Evolutionary conservation across 2,888 invertebrate species (phyloP).

Genomic region (Dasypogon diadema): DNA sequence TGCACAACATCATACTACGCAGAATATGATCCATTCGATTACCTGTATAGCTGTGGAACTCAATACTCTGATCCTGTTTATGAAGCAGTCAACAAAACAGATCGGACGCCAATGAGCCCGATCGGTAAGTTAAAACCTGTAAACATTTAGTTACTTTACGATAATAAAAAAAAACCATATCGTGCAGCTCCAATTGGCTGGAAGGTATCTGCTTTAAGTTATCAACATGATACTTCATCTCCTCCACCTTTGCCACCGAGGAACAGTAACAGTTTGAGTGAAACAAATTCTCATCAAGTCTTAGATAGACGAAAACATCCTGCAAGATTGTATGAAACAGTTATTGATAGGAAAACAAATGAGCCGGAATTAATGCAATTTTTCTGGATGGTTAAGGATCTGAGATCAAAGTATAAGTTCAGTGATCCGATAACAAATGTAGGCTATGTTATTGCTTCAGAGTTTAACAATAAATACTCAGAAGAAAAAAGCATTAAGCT

Average conservation of each 20-base stretch:
- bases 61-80: conserved; percentile 79
- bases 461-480: conserved; percentile 83
- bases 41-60: conserved; percentile 75
- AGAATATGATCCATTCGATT: conserved; percentile 84
- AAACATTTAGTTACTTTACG: background rate
- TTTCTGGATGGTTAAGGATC: conserved; percentile 83
- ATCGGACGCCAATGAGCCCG: conserved; percentile 70
- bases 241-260: conserved; percentile 74
- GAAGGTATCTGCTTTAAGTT: conserved; percentile 59
- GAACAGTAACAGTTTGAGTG: conserved; percentile 63
- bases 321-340: conserved; percentile 77
- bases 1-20: conserved; percentile 78
- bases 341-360: conserved; percentile 76
- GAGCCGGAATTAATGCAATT: conserved; percentile 86
- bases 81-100: conserved; percentile 75
- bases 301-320: conserved; percentile 60
- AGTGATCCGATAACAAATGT: conserved; percentile 84
- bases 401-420: conserved; percentile 81
- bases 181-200: conserved; percentile 65
- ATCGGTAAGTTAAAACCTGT: conserved; percentile 60
- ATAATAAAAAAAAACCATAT: background rate
- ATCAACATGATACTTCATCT: conserved; percentile 56
- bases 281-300: conserved; percentile 52
- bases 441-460: conserved; percentile 89
- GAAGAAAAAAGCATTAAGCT: conserved; percentile 90